Evolutionary conservation across 2,797 vertebrate species (phyloP).

Genomic region (Macropodus opercularis): DNA sequence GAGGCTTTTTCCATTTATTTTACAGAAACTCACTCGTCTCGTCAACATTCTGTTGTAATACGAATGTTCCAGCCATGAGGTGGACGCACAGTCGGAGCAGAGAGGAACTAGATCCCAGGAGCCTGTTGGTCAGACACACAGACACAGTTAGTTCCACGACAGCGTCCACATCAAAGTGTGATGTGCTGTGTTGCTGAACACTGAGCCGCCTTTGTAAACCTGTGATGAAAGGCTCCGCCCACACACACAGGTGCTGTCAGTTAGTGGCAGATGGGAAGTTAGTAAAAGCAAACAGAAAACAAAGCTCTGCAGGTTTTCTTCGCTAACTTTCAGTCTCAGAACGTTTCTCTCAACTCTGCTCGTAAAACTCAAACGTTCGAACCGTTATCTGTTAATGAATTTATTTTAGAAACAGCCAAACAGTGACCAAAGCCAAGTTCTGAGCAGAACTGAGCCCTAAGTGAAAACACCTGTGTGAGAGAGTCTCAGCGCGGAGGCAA

Average conservation of each 20-base stretch:
- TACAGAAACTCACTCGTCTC: too few relatives aligned
- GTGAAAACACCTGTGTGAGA: constrained; percentile 9
- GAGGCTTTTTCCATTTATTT: not conserved
- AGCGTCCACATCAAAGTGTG: not conserved
- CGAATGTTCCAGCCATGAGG: too few relatives aligned
- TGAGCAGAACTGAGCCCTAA: not conserved
- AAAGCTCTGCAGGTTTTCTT: too few relatives aligned
- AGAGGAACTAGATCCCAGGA: too few relatives aligned
- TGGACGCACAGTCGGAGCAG: too few relatives aligned
- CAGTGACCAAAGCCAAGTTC: not conserved
- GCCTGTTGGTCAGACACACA: too few relatives aligned
- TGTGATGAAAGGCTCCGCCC: not conserved
- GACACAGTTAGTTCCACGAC: too few relatives aligned
- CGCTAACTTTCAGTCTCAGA: too few relatives aligned
- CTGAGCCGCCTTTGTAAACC: constrained; percentile 2
- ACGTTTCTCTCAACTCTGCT: not conserved
- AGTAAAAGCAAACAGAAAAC: too few relatives aligned
- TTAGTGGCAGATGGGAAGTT: constrained; percentile 1
- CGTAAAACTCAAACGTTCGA: not conserved
- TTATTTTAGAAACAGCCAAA: not conserved
- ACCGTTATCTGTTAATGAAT: too few relatives aligned
- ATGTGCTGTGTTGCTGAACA: not conserved
- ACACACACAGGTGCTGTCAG: not conserved
- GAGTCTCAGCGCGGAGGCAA: too few relatives aligned
- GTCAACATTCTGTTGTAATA: not conserved